These are phyloP conservation scores for Campoletis sonorensis DNA, from an alignment of 1,140 invertebrate species.

Conservation along the genomic window DNA sequence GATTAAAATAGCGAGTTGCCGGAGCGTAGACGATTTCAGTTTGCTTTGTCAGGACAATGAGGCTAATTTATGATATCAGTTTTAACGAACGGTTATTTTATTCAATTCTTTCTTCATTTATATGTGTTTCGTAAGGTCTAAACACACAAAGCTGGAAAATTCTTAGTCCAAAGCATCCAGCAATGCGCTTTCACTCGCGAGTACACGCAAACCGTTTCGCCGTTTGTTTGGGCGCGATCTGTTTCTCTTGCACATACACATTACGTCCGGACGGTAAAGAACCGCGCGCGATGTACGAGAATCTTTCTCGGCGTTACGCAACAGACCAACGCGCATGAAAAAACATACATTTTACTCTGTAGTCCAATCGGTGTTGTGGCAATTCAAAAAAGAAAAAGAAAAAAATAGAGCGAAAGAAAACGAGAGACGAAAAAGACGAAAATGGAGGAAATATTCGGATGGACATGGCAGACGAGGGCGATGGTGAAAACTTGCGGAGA, in stretches of 20 bases:
- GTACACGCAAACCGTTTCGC: conserved; percentile 3
- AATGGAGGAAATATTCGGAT: neutral
- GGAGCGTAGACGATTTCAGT: too few relatives aligned
- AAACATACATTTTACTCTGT: neutral
- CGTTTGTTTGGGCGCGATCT: conserved; percentile 6
- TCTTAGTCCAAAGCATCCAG: neutral
- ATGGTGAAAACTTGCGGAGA: conserved; percentile 29
- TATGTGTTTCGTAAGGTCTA: neutral
- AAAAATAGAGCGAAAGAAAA: too few relatives aligned
- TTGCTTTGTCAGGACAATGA: too few relatives aligned
- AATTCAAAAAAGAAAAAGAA: neutral
- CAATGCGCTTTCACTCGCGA: conserved; percentile 14
- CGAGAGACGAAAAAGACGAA: neutral
- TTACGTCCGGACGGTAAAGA: neutral
- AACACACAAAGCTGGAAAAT: neutral
- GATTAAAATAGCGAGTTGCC: too few relatives aligned
- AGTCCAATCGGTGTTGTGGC: neutral
- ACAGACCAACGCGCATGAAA: conserved; percentile 27
- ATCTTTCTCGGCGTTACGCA: conserved; percentile 16
- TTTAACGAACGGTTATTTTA: neutral
- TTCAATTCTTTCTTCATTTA: neutral
- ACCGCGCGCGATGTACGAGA: neutral
- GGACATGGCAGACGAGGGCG: conserved; percentile 20
- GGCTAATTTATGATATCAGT: neutral
- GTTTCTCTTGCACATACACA: conserved; percentile 1